Base-by-base conservation (phyloP, 1,140 invertebrate species). In the Papilio dardanus region DNA sequence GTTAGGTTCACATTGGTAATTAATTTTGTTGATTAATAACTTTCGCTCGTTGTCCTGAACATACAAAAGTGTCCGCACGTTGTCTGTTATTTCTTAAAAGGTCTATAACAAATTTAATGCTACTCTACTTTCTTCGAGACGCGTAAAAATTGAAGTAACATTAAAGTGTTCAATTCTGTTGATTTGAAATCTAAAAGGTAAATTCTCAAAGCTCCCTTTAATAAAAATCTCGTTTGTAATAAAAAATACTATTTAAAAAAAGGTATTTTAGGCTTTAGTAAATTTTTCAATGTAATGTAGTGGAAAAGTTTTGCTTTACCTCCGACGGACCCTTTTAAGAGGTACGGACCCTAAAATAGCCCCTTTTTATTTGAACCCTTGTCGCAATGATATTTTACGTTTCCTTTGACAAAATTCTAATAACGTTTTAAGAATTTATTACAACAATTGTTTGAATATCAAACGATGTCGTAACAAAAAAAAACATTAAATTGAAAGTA, bases 221-320 rank as follows among this genome's bases (percentile, higher is more conserved):
- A 54, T 54, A 54, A 54, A 28, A 58, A 28, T 62, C 10, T 3
- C 24, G 3, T 62, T 28, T 62, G 24, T 28, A 62, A 62, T 62
- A 14, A 30, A 4, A 30, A 62, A 62, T 6, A 62, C 24, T 30
- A 62, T 58, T 14, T 28, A 10, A 62, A 24, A 16, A 14, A 62
- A 62, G 54, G 54, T 28, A 62, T 28, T 54, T 28, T 12, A 12
- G 19, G 54, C 10, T 62, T 62, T 3, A 62, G 54, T 62, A 28
- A 62, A 16, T 62, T 54, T 62, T 62, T 62, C 54, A 62, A 62
- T 28, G 24, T 62, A 62, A 28, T 62, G 24, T 62, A 62, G 24
- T 62, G 21, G 24, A 62, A 62, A 62, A 62, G 54, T 62, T 62
- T 28, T 62, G 21, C 12, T 8, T 28, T 62, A 62, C 24, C 21